phyloP scores from a whole-genome alignment of 2,888 invertebrate genomes.

The Petrolisthes cinctipes region DNA sequence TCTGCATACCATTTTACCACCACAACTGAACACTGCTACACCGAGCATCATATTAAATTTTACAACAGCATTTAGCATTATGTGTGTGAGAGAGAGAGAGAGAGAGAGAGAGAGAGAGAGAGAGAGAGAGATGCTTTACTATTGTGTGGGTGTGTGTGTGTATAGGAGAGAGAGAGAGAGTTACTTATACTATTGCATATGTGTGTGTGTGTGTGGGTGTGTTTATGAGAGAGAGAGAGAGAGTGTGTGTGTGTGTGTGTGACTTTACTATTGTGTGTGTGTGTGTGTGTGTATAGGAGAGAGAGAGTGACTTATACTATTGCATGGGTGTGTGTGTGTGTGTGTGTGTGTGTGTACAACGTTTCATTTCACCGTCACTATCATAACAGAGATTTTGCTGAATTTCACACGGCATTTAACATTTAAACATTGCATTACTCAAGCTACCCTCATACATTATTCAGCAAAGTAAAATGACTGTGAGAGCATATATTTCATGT shows the following conservation, averaged over 20 bases:
- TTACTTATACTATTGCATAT: neutral
- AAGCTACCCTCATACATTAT: too few species aligned
- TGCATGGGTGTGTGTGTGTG: conserved; percentile 15
- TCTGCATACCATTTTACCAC: too few species aligned
- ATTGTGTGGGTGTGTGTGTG: neutral
- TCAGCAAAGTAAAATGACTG: too few species aligned
- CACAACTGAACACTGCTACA: too few species aligned
- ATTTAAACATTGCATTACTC: too few species aligned
- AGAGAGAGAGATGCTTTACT: neutral
- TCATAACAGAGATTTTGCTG: too few species aligned
- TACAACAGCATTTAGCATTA: neutral
- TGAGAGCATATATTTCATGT: too few species aligned
- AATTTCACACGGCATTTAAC: too few species aligned
- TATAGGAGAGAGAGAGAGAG: neutral
- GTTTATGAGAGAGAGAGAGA: neutral
- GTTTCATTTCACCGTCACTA: too few species aligned
- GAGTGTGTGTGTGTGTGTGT: neutral
- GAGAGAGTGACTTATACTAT: neutral
- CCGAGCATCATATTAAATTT: neutral
- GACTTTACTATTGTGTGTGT: too few species aligned
- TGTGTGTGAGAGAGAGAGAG: neutral
- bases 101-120: neutral
- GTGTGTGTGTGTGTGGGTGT: neutral
- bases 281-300: neutral
- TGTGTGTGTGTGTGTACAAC: conserved; percentile 16